Evolutionary conservation across 2,888 invertebrate genomes (phyloP).

Genomic region (Oasisia sp.): DNA sequence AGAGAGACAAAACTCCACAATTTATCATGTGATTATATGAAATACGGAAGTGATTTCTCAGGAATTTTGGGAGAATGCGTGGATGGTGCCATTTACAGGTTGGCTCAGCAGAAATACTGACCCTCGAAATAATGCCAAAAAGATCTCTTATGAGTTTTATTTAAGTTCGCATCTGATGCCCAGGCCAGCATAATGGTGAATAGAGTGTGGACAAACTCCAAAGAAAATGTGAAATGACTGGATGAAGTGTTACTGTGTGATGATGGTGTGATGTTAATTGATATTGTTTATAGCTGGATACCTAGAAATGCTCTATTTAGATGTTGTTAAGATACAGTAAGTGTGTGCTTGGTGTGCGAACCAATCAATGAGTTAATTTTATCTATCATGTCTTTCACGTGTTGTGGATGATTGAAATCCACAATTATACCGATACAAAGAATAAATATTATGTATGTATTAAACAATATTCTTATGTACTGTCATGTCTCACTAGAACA

Average conservation of each 20-base stretch:
- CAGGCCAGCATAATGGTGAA: not conserved
- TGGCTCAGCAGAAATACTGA: not conserved
- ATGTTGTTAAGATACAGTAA: not conserved
- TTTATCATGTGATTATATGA: not conserved
- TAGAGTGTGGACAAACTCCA: not conserved
- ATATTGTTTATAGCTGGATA: not conserved
- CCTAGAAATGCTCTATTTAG: not conserved
- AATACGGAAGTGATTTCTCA: not conserved
- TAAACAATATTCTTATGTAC: not conserved
- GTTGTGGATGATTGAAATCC: not conserved
- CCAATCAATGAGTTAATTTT: not conserved
- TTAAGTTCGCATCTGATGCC: not conserved
- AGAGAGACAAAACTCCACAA: not conserved
- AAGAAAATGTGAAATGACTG: not conserved
- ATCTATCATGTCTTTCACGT: slow-evolving; percentile 13
- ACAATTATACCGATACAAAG: not conserved
- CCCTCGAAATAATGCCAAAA: not conserved
- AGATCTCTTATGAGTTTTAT: not conserved
- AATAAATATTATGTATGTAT: not conserved
- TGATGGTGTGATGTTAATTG: not conserved
- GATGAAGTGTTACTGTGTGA: not conserved
- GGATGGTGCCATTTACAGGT: not conserved
- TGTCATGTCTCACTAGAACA: not conserved
- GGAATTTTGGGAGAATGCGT: not conserved
- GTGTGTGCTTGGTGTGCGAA: not conserved